A percentile compares a stretch with the other conserved stretches of the same genome.
phyloP scores from a whole-genome alignment of 2,113 vertebrate species.

The Scomber japonicus region DNA sequence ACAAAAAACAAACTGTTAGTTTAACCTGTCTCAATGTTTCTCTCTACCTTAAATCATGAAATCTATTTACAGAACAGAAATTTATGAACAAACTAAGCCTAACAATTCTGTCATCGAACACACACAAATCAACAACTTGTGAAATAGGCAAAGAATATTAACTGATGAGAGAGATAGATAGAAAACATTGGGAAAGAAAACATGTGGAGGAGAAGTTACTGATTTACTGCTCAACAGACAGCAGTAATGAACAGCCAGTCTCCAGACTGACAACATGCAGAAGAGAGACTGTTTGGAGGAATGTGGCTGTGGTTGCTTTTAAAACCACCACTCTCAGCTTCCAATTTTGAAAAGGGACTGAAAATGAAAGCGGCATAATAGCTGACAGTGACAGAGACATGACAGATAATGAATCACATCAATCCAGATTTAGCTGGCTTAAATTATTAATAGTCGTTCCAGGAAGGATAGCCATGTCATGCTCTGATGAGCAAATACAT shows the following conservation, averaged over 20 bases:
- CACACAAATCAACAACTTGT: conserved; percentile 34
- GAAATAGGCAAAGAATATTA: conserved; percentile 36
- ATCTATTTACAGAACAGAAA: background rate
- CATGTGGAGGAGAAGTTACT: conserved; percentile 25
- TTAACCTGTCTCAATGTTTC: background rate
- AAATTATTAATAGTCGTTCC: conserved; percentile 72
- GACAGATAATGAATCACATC: conserved; percentile 66
- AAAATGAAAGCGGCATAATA: conserved; percentile 73
- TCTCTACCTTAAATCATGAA: conserved; percentile 19
- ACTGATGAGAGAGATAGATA: conserved; percentile 26
- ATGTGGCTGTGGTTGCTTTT: conserved; percentile 53
- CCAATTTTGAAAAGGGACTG: conserved; percentile 43
- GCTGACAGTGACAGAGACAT: conserved; percentile 67
- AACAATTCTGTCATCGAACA: background rate
- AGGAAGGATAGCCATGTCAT: conserved; percentile 64
- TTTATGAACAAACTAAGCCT: conserved; percentile 14
- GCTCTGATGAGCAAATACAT: conserved; percentile 61
- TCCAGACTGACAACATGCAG: conserved; percentile 48
- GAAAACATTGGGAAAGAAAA: conserved; percentile 34
- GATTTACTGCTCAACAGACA: conserved; percentile 63
- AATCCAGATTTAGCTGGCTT: conserved; percentile 65
- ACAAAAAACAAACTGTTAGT: background rate
- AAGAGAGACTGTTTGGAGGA: conserved; percentile 41
- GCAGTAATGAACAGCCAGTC: conserved; percentile 51
- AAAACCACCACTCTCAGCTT: conserved; percentile 54